Conservation (phyloP, 2,888 invertebrate genomes). For the Pseudeuparius sepicola region DNA sequence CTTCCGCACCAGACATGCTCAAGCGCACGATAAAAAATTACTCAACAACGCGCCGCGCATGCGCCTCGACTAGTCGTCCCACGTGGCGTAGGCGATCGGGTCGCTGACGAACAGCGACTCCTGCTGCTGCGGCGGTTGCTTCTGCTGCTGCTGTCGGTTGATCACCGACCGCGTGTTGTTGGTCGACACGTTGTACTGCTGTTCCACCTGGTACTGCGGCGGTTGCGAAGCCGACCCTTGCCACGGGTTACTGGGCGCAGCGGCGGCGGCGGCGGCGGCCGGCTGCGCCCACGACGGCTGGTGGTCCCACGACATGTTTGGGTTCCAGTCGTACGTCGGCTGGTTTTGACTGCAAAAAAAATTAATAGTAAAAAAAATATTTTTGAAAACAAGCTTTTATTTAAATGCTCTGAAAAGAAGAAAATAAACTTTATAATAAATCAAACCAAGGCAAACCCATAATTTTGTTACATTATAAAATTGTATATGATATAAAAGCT, state of each 20-base stretch:
- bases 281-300: constrained; percentile 35
- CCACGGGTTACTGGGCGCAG: too few species aligned
- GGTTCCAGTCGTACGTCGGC: constrained; percentile 35
- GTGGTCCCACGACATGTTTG: constrained; percentile 36
- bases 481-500: too few species aligned
- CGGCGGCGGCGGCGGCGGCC: too few species aligned
- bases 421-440: too few species aligned
- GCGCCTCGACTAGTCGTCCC: constrained; percentile 28
- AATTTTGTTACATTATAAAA: too few species aligned
- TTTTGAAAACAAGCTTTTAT: too few species aligned
- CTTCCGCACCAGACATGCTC: too few species aligned
- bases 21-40: constrained; percentile 18
- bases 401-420: too few species aligned
- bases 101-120: constrained; percentile 29
- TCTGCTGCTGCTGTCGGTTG: constrained; percentile 27
- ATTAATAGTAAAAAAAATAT: constrained; percentile 1
- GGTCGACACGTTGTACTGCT: constrained; percentile 36
- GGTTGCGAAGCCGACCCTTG: constrained; percentile 14
- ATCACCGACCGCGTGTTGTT: constrained; percentile 38
- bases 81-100: constrained; percentile 30
- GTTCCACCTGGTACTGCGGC: constrained; percentile 37
- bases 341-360: constrained; percentile 30
- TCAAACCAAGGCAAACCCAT: too few species aligned
- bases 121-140: constrained; percentile 23
- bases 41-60: constrained; percentile 14